phyloP scores from a whole-genome alignment of 2,113 vertebrate species.

The Peucedramus taeniatus region DNA sequence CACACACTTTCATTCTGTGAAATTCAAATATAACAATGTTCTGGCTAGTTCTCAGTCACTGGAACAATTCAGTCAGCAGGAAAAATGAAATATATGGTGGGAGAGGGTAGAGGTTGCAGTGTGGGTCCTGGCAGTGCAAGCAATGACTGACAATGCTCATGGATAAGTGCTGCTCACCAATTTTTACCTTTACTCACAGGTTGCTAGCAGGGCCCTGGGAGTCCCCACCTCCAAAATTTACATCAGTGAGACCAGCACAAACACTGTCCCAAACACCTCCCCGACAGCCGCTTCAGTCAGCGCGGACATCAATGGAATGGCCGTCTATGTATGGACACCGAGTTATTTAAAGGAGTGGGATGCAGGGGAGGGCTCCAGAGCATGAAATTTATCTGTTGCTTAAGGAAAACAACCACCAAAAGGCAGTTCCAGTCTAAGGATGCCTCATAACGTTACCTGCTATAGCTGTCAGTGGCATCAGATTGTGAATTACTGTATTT shows the following conservation, averaged over 20 bases:
- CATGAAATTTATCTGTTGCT: not conserved
- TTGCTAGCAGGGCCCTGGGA: slow-evolving; percentile 85
- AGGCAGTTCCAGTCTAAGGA: not conserved
- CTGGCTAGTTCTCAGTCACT: not conserved
- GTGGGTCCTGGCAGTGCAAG: not conserved
- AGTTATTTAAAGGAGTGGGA: not conserved
- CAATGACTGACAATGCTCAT: not conserved
- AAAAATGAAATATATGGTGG: not conserved
- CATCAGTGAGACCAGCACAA: slow-evolving; percentile 96
- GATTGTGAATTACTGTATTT: not conserved
- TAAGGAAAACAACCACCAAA: not conserved
- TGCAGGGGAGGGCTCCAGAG: not conserved
- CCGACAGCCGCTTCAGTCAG: slow-evolving; percentile 90
- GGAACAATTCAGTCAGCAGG: not conserved
- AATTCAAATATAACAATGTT: not conserved
- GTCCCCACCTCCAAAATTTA: slow-evolving; percentile 84
- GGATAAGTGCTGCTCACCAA: not conserved
- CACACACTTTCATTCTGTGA: not conserved
- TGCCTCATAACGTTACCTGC: not conserved
- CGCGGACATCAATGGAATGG: slow-evolving; percentile 91
- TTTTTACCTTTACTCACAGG: slow-evolving; percentile 67
- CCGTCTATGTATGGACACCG: slow-evolving; percentile 73
- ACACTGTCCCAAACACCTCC: slow-evolving; percentile 90
- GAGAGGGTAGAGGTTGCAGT: not conserved
- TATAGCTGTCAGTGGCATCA: not conserved